A percentile compares a stretch with the other conserved stretches of the same genome.
phyloP scores from a whole-genome alignment of 2,888 invertebrate genomes.

The Autographa pulchrina region DNA sequence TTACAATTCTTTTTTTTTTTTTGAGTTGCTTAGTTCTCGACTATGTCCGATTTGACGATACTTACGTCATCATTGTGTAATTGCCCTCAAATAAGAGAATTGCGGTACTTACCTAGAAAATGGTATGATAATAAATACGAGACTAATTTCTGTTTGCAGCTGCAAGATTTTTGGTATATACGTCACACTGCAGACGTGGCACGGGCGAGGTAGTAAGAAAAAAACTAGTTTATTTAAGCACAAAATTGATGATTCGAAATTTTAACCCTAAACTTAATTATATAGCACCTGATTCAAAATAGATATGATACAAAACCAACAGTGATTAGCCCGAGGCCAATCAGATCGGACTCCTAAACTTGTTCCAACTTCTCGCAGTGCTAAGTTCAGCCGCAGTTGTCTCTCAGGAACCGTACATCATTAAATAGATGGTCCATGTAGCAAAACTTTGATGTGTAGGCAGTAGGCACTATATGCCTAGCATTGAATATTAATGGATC shows the following conservation, averaged over 20 bases:
- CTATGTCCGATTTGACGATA: too few relatives aligned
- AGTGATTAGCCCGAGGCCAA: not conserved
- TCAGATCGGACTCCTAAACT: not conserved
- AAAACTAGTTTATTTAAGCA: not conserved
- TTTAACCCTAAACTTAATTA: not conserved
- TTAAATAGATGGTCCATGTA: not conserved
- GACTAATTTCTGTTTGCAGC: too few relatives aligned
- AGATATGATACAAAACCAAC: constrained; percentile 1
- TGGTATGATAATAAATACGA: too few relatives aligned
- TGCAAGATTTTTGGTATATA: too few relatives aligned
- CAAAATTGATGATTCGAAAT: too few relatives aligned
- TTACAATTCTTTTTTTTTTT: too few relatives aligned
- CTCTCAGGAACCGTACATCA: not conserved
- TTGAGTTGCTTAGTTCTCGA: too few relatives aligned
- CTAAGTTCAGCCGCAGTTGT: constrained; percentile 4
- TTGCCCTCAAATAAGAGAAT: too few relatives aligned
- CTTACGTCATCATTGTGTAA: too few relatives aligned
- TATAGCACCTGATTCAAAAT: not conserved
- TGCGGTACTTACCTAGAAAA: too few relatives aligned
- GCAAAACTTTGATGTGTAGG: not conserved
- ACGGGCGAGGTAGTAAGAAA: too few relatives aligned
- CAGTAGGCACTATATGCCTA: not conserved
- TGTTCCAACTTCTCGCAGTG: not conserved
- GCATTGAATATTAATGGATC: not conserved
- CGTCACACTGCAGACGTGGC: too few relatives aligned